These are phyloP conservation scores for Balearica regulorum DNA, from an alignment of 2,797 vertebrate species.

Conservation along the genomic window DNA sequence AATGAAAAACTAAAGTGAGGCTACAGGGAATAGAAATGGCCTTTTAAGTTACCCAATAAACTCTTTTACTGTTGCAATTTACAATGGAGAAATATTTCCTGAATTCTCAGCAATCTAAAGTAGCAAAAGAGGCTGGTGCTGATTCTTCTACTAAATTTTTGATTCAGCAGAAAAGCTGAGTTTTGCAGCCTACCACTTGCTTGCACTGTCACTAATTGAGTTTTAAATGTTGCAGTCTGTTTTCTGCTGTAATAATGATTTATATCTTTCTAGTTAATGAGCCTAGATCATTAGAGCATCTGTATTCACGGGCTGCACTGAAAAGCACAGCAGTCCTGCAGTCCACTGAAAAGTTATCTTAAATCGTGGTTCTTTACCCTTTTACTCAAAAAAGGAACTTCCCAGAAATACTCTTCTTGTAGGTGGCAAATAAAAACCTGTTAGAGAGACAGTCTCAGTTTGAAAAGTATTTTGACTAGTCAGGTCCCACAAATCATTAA, in stretches of 20 bases:
- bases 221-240: slow-evolving; percentile 17
- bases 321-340: neutral
- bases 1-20: neutral
- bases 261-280: neutral
- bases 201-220: neutral
- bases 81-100: neutral
- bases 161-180: neutral
- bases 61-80: neutral
- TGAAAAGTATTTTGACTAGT: neutral
- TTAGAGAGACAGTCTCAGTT: neutral
- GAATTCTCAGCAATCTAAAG: neutral
- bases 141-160: neutral
- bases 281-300: neutral
- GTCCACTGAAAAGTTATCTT: neutral
- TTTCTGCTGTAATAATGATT: slow-evolving; percentile 24
- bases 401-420: neutral
- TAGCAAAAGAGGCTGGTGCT: neutral
- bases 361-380: neutral
- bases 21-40: neutral
- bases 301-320: neutral
- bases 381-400: neutral
- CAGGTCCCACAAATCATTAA: neutral
- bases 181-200: neutral
- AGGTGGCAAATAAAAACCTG: neutral
- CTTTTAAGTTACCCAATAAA: neutral